Base-by-base conservation (phyloP, 2,113 vertebrate species). In the Colossoma macropomum region DNA sequence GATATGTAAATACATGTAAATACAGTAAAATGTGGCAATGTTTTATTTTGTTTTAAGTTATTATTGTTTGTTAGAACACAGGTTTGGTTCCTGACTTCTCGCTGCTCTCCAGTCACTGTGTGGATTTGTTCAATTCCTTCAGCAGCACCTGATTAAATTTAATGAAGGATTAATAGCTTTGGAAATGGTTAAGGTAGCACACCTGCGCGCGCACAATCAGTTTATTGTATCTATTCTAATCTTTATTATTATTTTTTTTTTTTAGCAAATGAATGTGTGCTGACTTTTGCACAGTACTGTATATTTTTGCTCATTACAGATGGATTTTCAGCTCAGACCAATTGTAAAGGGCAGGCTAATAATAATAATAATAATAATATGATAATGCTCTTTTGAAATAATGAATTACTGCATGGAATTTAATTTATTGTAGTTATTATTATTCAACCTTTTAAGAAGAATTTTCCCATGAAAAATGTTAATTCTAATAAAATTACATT, bases 351-450 rank as follows among this genome's bases (percentile, higher is more conserved):
- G 25, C 8, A 28, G 25, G 10, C 15, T 28, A 17, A 48, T 48
- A 13, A 65, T 63, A 48, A n/a, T 32, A 50, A 41, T 38, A n/a
- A n/a, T n/a, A n/a, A n/a, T n/a, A n/a, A n/a, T n/a, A n/a, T n/a
- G n/a, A n/a, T n/a, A n/a, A 5, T 5, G 6, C 25, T 32, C 13
- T 25, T n/a, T 34, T 19, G 28, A 27, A 15, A 16, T 27, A 75
- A 27, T 38, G 34, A 30, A 16, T 56, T 59, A 45, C 19, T 56
- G 3, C 69, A 65, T 79, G 1, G 75, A 88, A 88, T 87, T 30
- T 9, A 52, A 62, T 69, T 62, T 84, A 62, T 80, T 80, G 50
- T 48, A 32, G 50, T 28, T 4, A 63, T 30, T 79, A 75, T 30
- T 0, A 16, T 59, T 79, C 16, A 3, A 28, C 41, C 17, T 30